Conservation (phyloP, 2,888 invertebrate species). For the Mimachlamys varia region DNA sequence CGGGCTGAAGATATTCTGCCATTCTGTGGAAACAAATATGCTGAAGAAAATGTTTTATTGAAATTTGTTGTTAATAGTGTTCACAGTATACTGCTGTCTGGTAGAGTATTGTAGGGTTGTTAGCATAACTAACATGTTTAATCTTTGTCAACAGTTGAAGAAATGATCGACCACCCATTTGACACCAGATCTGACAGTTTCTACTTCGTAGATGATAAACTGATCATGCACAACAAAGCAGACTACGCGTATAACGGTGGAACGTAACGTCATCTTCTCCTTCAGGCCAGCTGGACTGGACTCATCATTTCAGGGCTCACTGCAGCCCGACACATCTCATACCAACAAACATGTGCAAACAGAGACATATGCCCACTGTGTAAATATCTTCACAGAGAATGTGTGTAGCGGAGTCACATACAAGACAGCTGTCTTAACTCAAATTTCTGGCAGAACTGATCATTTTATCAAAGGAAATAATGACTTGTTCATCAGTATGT, state of each 20-base stretch:
- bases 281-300: background rate
- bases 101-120: no score
- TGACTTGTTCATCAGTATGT: background rate
- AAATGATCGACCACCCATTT: constrained; percentile 98
- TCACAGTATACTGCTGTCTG: no score
- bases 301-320: background rate
- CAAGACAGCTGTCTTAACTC: background rate
- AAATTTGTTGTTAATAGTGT: no score
- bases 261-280: constrained; percentile 49
- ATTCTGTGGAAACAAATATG: no score
- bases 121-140: background rate
- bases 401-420: constrained; percentile 9
- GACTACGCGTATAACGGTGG: constrained; percentile 93
- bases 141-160: constrained; percentile 86
- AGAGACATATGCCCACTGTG: background rate
- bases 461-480: no score
- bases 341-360: constrained; percentile 25
- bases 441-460: no score
- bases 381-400: background rate
- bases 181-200: constrained; percentile 99
- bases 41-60: no score
- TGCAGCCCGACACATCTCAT: background rate
- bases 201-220: constrained; percentile 97
- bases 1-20: no score
- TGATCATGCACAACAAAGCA: constrained; percentile 99